Evolutionary conservation across 2,113 vertebrate species (phyloP), one percentile per base, ranked within the genome.

Genomic region (Xenopus laevis): DNA sequence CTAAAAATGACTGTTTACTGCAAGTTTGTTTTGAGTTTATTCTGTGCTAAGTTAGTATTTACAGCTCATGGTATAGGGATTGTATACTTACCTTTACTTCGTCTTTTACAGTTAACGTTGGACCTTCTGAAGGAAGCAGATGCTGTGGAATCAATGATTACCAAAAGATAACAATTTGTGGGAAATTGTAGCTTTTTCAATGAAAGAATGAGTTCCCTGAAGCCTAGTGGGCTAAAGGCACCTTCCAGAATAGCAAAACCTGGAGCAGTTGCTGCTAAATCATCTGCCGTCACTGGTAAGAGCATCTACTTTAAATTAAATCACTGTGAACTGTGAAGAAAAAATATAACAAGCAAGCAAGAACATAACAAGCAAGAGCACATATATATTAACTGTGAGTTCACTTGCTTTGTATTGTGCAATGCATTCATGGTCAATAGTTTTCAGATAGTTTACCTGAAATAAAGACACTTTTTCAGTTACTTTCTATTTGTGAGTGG

Each of bases 131-230:
- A 82, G 79, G 61, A 82, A 81, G 68, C 78, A 80, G 63, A n/a
- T 62, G 69, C 17, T 33, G 65, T 55, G 80, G 65, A 81, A 81
- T 86, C 83, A 66, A 92, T 92, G 89, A 77, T 87, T 82, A 79
- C 72, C 72, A 83, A 86, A 80, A 85, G 86, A 79, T 89, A 87
- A 81, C 80, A 72, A 17, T 74, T n/a, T 65, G 71, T 50, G 0
- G 17, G 74, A 78, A 63, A 68, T 15, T 71, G 74, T 57, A 7
- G 17, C 47, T 52, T 40, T n/a, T 61, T 50, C 81, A 78, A 74
- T 68, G 72, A 83, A 87, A 84, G 83, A 98, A 99, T 98, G 96
- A 99, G 95, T 84, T 85, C 93, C 83, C 87, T 95, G n/a, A 98
- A 97, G 74, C 86, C 95, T 60, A 98, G 93, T 61, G 94, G 97